Evolutionary conservation across 2,888 invertebrate species (phyloP), one percentile per base, ranked within the genome.

Genomic region (Eupithecia inturbata): DNA sequence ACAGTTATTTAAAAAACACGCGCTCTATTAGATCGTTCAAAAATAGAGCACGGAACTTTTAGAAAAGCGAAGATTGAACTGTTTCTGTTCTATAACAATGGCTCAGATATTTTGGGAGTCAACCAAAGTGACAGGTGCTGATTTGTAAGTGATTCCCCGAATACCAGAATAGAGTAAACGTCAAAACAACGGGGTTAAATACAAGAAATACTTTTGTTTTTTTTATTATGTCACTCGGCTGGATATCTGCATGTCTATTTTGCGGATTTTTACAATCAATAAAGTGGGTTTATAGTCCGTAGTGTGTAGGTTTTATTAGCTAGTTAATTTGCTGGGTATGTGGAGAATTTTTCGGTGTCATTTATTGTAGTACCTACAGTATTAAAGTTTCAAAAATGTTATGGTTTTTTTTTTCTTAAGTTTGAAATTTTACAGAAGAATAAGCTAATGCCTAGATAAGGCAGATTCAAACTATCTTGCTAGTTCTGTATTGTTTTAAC

Each of bases 51-150:
- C 79, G 77, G 79, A 81, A 80, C 81, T 83, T 85, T 89, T 87
- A 87, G 85, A 77, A 84, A 85, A 86, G 88, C 85, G 88, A 87
- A 85, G 85, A 91, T 89, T 88, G 90, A 91, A 91, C 89, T 89
- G 90, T 91, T 85, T 89, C 87, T 87, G 83, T 85, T 89, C 82
- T 87, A 84, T 88, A 89, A 92, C 92, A 92, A 92, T 92, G 85
- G 89, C 84, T 78, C 77, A 77, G 83, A 83, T 91, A 89, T 91
- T 91, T 84, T 84, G 84, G 86, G 86, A 83, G 88, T 87, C 89
- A 89, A 88, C 87, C 78, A 82, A 89, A 89, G 85, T 92, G 92
- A 89, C 92, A 91, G 91, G 90, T 90, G 93, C 86, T 91, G 92
- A 93, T 92, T 91, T 91, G 90, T 91, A 84, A 84, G 83, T 85